A percentile compares a stretch with the other conserved stretches of the same genome.
phyloP scores from a whole-genome alignment of 2,888 invertebrate genomes.

The Caenorhabditis becei region DNA sequence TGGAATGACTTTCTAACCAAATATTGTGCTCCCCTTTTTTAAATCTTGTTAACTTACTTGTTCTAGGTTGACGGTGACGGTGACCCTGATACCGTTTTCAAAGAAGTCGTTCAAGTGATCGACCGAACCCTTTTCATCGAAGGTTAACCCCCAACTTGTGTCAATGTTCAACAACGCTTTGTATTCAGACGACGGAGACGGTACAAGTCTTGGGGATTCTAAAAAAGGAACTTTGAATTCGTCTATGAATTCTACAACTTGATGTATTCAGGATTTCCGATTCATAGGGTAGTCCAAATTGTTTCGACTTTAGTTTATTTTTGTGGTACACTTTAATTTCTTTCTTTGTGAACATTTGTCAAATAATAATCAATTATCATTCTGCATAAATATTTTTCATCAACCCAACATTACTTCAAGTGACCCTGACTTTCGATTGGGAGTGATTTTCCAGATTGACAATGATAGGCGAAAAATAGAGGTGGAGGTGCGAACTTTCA shows the following conservation, averaged over 20 bases:
- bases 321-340: background rate
- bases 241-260: slow-evolving; percentile 40
- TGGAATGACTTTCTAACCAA: slow-evolving; percentile 12
- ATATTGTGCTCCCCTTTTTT: slow-evolving; percentile 4
- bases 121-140: slow-evolving; percentile 78
- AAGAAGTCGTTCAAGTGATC: slow-evolving; percentile 75
- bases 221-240: slow-evolving; percentile 56
- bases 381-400: background rate
- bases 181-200: slow-evolving; percentile 59
- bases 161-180: background rate
- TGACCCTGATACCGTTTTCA: slow-evolving; percentile 77
- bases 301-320: background rate
- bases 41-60: background rate
- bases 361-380: too few relatives aligned
- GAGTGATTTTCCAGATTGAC: too few relatives aligned
- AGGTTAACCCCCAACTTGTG: slow-evolving; percentile 63
- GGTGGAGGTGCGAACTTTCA: too few relatives aligned
- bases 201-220: slow-evolving; percentile 55
- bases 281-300: slow-evolving; percentile 24
- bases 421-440: too few relatives aligned
- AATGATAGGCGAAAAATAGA: too few relatives aligned
- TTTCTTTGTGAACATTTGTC: background rate
- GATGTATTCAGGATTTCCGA: background rate
- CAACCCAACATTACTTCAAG: too few relatives aligned
- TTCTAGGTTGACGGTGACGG: slow-evolving; percentile 80